These are phyloP conservation scores for Cathartes aura DNA, from an alignment of 2,113 vertebrate genomes.

Conservation along the genomic window DNA sequence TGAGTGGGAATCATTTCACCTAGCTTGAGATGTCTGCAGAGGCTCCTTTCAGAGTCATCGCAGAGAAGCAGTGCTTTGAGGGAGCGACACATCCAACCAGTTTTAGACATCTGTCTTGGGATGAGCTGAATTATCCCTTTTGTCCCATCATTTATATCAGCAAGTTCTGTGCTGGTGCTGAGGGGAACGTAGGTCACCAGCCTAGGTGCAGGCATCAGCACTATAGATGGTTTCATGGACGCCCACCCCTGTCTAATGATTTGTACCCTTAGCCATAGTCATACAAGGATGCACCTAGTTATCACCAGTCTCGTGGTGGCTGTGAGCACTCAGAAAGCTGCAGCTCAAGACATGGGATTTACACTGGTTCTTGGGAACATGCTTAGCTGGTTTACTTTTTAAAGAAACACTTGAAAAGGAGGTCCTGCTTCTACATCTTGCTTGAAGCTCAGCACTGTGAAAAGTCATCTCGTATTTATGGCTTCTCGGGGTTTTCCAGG, in stretches of 20 bases:
- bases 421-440: neutral
- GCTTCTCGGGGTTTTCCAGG: neutral
- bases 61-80: neutral
- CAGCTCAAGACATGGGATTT: neutral
- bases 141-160: neutral
- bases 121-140: neutral
- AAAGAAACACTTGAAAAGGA: neutral
- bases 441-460: neutral
- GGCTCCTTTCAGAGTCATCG: neutral
- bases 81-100: neutral
- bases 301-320: neutral
- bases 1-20: neutral
- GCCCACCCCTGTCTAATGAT: neutral
- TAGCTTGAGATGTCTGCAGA: neutral
- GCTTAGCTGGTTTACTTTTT: neutral
- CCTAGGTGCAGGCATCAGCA: neutral
- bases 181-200: neutral
- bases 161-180: neutral
- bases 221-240: neutral
- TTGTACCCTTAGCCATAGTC: neutral
- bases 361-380: neutral
- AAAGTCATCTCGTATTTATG: neutral
- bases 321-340: neutral
- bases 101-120: neutral
- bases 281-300: neutral